phyloP scores from a whole-genome alignment of 2,113 vertebrate genomes.

The Lynx canadensis region DNA sequence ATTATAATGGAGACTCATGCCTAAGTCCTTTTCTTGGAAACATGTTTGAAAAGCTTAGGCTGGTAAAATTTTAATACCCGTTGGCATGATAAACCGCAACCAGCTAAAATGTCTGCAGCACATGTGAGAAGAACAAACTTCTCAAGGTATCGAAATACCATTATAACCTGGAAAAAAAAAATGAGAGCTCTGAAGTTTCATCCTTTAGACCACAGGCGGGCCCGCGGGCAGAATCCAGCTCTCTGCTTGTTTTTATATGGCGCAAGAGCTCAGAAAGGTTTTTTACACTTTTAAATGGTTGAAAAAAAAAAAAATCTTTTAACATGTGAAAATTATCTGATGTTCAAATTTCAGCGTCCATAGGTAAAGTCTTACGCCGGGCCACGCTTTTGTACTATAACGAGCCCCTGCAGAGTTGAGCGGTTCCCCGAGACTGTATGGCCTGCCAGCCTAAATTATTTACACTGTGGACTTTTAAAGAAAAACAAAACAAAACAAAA shows the following conservation, averaged over 20 bases:
- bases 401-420: neutral
- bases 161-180: neutral
- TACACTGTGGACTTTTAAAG: neutral
- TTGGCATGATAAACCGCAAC: neutral
- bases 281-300: neutral
- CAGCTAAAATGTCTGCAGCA: neutral
- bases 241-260: neutral
- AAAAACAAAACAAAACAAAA: neutral
- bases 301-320: neutral
- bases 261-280: neutral
- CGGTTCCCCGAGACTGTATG: accelerated
- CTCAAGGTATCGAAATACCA: neutral
- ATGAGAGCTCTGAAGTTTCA: neutral
- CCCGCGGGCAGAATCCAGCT: too few species aligned
- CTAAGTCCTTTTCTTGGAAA: neutral
- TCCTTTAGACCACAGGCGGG: neutral
- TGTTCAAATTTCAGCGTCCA: neutral
- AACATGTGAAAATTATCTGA: neutral
- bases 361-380: neutral
- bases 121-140: neutral
- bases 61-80: neutral
- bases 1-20: neutral
- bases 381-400: too few species aligned
- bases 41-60: neutral
- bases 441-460: neutral